These are phyloP conservation scores for Zapus hudsonius DNA, from an alignment of 2,113 vertebrate genomes.

Conservation along the genomic window DNA sequence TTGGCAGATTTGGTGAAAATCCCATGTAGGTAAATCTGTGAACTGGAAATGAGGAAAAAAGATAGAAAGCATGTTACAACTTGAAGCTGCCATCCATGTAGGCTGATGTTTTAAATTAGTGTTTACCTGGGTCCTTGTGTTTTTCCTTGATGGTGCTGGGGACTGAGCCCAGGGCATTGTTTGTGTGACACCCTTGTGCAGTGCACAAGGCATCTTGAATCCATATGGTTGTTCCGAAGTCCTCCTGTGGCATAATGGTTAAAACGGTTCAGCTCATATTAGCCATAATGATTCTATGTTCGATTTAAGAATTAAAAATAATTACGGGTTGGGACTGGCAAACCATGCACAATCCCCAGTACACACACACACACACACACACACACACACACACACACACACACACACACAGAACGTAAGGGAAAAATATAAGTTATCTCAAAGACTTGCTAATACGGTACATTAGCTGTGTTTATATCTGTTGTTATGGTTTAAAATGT, in stretches of 20 bases:
- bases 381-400: too few species aligned
- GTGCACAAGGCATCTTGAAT: not conserved
- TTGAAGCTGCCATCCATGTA: not conserved
- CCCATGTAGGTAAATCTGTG: not conserved
- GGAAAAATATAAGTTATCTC: not conserved
- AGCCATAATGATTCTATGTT: not conserved
- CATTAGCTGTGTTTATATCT: not conserved
- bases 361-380: too few species aligned
- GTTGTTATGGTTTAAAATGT: not conserved
- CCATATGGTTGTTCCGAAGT: not conserved
- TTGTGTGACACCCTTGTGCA: too few species aligned
- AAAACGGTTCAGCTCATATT: not conserved
- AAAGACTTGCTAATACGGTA: not conserved
- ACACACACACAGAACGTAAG: not conserved
- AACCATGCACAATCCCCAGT: not conserved
- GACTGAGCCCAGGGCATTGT: not conserved
- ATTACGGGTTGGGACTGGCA: too few species aligned
- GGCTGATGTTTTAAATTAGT: not conserved
- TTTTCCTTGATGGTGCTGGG: not conserved
- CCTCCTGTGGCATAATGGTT: not conserved
- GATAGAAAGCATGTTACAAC: not conserved
- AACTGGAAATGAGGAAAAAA: not conserved
- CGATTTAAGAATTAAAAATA: conserved; percentile 8
- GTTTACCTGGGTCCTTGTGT: not conserved
- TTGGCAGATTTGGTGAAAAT: conserved; percentile 22